Conservation (phyloP, 1,140 invertebrate species). For the Aphelenchoides fujianensis region DNA sequence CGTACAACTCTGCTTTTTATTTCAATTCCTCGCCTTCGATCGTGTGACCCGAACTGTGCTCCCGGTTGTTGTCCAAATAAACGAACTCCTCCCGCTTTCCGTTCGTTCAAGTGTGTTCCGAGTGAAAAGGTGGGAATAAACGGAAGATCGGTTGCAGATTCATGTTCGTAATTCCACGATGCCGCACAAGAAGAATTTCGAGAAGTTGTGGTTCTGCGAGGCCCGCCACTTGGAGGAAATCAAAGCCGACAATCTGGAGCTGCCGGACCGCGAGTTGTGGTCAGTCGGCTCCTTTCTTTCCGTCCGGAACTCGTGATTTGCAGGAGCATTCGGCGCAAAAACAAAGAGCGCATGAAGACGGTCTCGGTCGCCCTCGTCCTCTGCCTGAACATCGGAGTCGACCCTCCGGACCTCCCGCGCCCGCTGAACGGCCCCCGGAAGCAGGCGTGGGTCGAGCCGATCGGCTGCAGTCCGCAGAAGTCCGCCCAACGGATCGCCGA, state of each 20-base stretch:
- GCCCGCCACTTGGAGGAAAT: conserved; percentile 46
- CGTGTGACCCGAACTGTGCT: not conserved
- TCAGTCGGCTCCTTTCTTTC: conserved; percentile 26
- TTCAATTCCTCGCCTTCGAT: not conserved
- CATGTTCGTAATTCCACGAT: not conserved
- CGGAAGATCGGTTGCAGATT: not conserved
- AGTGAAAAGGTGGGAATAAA: no score
- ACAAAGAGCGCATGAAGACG: conserved; percentile 76
- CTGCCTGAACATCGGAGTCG: conserved; percentile 96
- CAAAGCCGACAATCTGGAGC: conserved; percentile 29
- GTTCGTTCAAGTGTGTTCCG: no score
- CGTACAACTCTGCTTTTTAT: not conserved
- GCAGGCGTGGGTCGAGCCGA: conserved; percentile 88
- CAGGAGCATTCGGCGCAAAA: conserved; percentile 42
- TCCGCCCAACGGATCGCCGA: conserved; percentile 86
- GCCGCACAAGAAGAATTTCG: conserved; percentile 17
- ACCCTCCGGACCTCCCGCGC: conserved; percentile 95
- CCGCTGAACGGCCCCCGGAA: conserved; percentile 89
- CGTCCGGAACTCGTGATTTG: conserved; percentile 15
- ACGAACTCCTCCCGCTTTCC: no score
- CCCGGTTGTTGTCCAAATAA: not conserved
- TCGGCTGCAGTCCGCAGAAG: conserved; percentile 82
- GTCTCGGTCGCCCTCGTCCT: conserved; percentile 97
- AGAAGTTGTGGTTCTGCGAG: conserved; percentile 52
- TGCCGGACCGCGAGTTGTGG: conserved; percentile 40